phyloP scores from a whole-genome alignment of 2,797 vertebrate genomes.

The Acipenser transmontanus region DNA sequence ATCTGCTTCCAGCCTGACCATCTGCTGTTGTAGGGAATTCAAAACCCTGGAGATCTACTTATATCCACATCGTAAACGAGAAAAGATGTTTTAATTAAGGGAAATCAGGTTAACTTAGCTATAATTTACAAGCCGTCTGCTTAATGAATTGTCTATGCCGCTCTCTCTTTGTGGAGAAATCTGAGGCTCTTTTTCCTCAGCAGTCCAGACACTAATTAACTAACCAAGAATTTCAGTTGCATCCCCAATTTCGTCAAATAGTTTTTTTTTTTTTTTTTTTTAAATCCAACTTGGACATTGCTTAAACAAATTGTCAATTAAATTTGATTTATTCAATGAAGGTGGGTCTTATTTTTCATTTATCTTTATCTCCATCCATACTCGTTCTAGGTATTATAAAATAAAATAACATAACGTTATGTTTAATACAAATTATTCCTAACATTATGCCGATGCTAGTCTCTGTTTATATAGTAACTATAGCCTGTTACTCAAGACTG shows the following conservation, averaged over 20 bases:
- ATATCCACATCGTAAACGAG: conserved; percentile 85
- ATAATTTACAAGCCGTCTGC: conserved; percentile 81
- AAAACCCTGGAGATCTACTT: conserved; percentile 89
- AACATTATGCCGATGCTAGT: conserved; percentile 13
- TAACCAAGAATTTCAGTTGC: conserved; percentile 77
- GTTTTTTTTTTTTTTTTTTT: conserved; percentile 40
- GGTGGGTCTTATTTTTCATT: conserved; percentile 67
- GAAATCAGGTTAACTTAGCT: conserved; percentile 84
- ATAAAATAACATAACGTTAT: not conserved
- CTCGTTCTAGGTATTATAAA: not conserved
- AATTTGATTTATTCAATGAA: conserved; percentile 80
- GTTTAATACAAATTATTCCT: too few species aligned
- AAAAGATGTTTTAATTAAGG: conserved; percentile 88
- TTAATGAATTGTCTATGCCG: conserved; percentile 84
- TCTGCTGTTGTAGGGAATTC: conserved; percentile 87
- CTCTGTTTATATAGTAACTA: conserved; percentile 26
- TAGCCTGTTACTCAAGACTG: conserved; percentile 29
- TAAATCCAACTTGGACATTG: conserved; percentile 67
- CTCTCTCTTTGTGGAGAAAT: conserved; percentile 80
- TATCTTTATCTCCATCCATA: conserved; percentile 41
- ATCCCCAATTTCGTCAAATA: conserved; percentile 71
- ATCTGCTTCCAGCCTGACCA: conserved; percentile 85
- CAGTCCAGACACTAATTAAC: conserved; percentile 80
- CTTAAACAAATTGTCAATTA: conserved; percentile 80
- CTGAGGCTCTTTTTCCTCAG: conserved; percentile 69